Percentiles rank a stretch among this genome's conserved stretches.
Conservation (phyloP, 2,113 vertebrate genomes). For the Clupea harengus region DNA sequence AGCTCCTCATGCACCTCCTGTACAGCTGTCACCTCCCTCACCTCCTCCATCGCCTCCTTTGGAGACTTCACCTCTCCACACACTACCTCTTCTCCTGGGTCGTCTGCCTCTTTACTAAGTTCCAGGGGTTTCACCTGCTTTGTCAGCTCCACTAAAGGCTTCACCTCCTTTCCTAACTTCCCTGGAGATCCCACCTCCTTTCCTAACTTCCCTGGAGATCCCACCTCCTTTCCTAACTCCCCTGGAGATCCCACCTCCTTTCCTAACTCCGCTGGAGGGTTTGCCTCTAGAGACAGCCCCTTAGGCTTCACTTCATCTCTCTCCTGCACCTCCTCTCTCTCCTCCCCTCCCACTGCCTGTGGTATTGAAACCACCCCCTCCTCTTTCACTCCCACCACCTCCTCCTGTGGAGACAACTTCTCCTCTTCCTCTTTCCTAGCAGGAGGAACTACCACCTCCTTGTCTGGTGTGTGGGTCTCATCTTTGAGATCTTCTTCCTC, state of each 20-base stretch:
- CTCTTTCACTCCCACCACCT: neutral
- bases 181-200: too few species aligned
- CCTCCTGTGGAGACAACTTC: slow-evolving; percentile 4
- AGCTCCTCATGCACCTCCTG: too few species aligned
- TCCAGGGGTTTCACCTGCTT: neutral
- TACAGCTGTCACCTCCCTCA: slow-evolving; percentile 45
- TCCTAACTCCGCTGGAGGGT: neutral
- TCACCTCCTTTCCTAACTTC: neutral
- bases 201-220: too few species aligned
- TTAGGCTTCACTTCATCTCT: slow-evolving; percentile 2
- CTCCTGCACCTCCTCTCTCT: neutral
- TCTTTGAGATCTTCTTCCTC: neutral
- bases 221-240: too few species aligned
- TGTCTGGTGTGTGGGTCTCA: neutral
- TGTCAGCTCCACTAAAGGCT: neutral
- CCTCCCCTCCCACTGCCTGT: neutral
- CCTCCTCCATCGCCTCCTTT: slow-evolving; percentile 28
- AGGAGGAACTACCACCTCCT: neutral
- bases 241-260: neutral
- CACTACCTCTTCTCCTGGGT: too few species aligned
- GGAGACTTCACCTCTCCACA: slow-evolving; percentile 25
- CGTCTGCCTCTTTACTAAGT: neutral
- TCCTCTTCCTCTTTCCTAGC: slow-evolving; percentile 6
- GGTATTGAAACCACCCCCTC: neutral
- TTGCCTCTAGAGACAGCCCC: neutral